These are phyloP conservation scores for Phoebastria nigripes DNA, from an alignment of 2,797 vertebrate genomes.

Conservation along the genomic window DNA sequence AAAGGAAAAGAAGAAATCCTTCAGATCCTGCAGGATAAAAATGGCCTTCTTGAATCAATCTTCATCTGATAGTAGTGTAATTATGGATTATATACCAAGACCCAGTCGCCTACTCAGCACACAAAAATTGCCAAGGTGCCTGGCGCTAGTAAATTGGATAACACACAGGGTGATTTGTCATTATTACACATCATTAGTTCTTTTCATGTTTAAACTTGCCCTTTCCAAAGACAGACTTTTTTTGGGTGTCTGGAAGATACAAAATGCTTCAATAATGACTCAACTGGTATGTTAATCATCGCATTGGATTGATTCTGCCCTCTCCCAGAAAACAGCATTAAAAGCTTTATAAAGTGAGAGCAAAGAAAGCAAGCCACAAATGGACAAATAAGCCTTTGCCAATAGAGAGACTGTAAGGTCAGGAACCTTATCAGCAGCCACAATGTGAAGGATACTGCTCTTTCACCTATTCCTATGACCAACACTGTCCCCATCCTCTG, in stretches of 20 bases:
- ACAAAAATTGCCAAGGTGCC: constrained; percentile 3
- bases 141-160: constrained; percentile 53
- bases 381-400: background rate
- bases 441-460: background rate
- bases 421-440: background rate
- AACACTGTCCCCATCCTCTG: background rate
- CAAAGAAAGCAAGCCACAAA: background rate
- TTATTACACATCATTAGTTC: constrained; percentile 56
- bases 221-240: constrained; percentile 11
- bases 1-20: constrained; percentile 10
- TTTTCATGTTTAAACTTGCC: constrained; percentile 50
- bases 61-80: constrained; percentile 13
- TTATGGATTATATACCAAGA: constrained; percentile 64
- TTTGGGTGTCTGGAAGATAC: background rate
- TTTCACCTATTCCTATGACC: background rate
- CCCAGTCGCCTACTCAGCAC: background rate
- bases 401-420: background rate
- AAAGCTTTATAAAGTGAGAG: background rate
- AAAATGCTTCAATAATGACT: background rate
- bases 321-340: background rate
- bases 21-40: constrained; percentile 24
- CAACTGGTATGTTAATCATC: background rate
- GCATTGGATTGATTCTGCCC: background rate
- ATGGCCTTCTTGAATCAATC: constrained; percentile 42
- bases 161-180: constrained; percentile 56